A percentile compares a stretch with the other conserved stretches of the same genome.
phyloP scores from a whole-genome alignment of 30 jellyfish, hydroid and myxozoan species.

The Euphysa ruthae region DNA sequence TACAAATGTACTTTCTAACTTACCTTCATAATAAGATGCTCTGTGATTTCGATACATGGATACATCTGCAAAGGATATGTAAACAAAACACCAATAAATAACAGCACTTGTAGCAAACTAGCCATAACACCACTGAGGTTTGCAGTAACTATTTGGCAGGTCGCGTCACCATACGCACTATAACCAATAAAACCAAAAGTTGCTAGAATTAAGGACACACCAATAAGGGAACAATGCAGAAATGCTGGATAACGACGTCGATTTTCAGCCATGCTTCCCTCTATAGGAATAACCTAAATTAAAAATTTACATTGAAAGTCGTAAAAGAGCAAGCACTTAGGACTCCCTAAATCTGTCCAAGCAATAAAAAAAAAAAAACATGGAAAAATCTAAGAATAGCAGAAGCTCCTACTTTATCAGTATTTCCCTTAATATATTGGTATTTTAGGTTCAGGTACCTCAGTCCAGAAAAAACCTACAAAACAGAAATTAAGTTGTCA shows the following conservation, averaged over 20 bases:
- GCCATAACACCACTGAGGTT: conserved; percentile 31
- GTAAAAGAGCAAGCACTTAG: too few species aligned
- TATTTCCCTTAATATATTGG: too few species aligned
- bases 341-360: too few species aligned
- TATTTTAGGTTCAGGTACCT: too few species aligned
- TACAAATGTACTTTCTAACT: neutral
- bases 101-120: conserved; percentile 53
- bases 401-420: too few species aligned
- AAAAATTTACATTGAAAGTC: too few species aligned
- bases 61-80: conserved; percentile 93
- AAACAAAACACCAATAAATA: conserved; percentile 84
- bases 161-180: conserved; percentile 69
- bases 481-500: too few species aligned
- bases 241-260: conserved; percentile 78
- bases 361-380: too few species aligned
- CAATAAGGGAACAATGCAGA: conserved; percentile 62
- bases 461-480: too few species aligned
- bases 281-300: conserved; percentile 88
- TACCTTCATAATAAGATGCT: conserved; percentile 35
- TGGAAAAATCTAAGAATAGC: too few species aligned
- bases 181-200: conserved; percentile 88
- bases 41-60: conserved; percentile 79
- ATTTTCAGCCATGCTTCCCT: conserved; percentile 98
- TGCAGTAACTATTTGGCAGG: conserved; percentile 80
- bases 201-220: conserved; percentile 61